Conservation (phyloP, 2,113 vertebrate species). For the Corvus hawaiiensis region DNA sequence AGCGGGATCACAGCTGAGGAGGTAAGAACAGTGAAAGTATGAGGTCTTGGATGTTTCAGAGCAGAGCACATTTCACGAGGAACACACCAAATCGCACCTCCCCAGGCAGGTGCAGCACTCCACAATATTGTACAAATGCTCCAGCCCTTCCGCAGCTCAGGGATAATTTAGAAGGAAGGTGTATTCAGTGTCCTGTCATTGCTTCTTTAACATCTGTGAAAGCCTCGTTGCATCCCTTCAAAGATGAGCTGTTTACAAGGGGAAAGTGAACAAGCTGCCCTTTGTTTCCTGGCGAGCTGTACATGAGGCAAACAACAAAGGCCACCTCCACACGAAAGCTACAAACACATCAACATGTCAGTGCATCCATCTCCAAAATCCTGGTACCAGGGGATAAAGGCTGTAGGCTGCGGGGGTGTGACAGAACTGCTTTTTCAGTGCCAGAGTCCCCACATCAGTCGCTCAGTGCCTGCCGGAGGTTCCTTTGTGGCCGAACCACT, state of each 20-base stretch:
- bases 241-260: not conserved
- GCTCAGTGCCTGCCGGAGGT: not conserved
- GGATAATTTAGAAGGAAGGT: not conserved
- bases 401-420: not conserved
- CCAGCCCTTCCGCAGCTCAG: no score
- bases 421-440: not conserved
- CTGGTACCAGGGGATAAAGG: not conserved
- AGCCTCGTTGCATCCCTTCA: not conserved
- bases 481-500: not conserved
- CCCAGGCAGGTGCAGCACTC: not conserved
- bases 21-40: fast-evolving
- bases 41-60: fast-evolving
- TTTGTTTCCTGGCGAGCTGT: not conserved
- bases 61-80: no score
- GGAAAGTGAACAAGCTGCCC: not conserved
- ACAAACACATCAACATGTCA: not conserved
- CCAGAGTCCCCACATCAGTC: not conserved
- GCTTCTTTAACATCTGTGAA: not conserved
- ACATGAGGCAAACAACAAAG: not conserved
- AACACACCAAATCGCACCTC: not conserved
- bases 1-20: fast-evolving
- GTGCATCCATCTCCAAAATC: not conserved
- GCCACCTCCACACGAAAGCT: not conserved
- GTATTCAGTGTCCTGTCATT: no score
- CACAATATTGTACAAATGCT: not conserved